Conservation (phyloP, 2,797 vertebrate species). For the Anguilla megastoma region DNA sequence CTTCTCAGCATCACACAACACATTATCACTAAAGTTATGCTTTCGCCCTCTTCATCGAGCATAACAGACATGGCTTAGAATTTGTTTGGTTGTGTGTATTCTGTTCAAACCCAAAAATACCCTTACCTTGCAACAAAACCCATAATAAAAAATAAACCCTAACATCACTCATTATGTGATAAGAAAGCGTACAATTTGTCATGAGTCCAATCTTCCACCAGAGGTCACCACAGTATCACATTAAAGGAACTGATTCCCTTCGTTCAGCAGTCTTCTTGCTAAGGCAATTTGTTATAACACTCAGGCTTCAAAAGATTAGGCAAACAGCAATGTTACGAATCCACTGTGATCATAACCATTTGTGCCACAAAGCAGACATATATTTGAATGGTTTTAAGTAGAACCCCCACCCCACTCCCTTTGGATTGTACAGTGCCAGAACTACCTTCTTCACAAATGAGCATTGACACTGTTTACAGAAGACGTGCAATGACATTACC, state of each 20-base stretch:
- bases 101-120: neutral
- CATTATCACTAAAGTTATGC: neutral
- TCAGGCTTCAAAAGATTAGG: neutral
- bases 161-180: neutral
- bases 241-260: neutral
- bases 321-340: neutral
- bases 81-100: neutral
- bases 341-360: neutral
- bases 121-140: neutral
- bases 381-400: neutral
- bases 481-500: neutral
- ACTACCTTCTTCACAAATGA: neutral
- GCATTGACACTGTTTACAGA: neutral
- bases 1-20: too few relatives aligned
- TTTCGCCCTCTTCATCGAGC: neutral
- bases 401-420: neutral
- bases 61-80: neutral
- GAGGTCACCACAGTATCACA: neutral
- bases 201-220: neutral
- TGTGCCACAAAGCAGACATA: neutral
- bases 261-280: neutral
- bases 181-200: neutral
- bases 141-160: neutral
- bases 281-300: neutral
- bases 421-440: neutral